Evolutionary conservation across 2,797 vertebrate species (phyloP).

Genomic region (Adelosebastes latens): DNA sequence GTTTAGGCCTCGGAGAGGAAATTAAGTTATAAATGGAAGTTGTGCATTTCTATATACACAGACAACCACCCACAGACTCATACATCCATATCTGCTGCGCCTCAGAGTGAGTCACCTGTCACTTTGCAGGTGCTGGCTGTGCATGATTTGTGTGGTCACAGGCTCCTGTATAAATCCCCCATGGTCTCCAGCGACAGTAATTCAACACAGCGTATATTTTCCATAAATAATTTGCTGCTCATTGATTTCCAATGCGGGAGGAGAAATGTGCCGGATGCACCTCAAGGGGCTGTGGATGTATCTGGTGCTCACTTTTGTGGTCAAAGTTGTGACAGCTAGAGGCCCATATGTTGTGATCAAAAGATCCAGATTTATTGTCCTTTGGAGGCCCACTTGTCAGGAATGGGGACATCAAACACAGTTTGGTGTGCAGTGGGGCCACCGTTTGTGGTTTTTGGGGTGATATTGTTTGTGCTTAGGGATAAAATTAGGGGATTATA

Average conservation of each 20-base stretch:
- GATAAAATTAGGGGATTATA: not conserved
- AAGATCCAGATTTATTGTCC: slow-evolving; percentile 76
- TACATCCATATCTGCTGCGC: slow-evolving; percentile 47
- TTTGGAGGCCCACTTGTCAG: slow-evolving; percentile 69
- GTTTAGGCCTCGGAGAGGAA: slow-evolving; percentile 51
- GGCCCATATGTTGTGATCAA: slow-evolving; percentile 84
- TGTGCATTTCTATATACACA: slow-evolving; percentile 53
- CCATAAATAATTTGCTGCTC: slow-evolving; percentile 87
- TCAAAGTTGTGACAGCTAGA: slow-evolving; percentile 85
- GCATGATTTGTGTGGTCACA: slow-evolving; percentile 81
- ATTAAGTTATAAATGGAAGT: slow-evolving; percentile 60
- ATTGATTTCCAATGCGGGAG: slow-evolving; percentile 86
- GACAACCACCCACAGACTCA: slow-evolving; percentile 38
- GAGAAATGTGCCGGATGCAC: slow-evolving; percentile 82
- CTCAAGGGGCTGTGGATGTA: slow-evolving; percentile 83
- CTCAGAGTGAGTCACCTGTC: slow-evolving; percentile 71
- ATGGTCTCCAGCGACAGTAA: slow-evolving; percentile 81
- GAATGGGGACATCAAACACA: slow-evolving; percentile 51
- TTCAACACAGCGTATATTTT: slow-evolving; percentile 86
- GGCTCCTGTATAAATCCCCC: slow-evolving; percentile 84
- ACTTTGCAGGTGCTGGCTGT: slow-evolving; percentile 71
- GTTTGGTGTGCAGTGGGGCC: slow-evolving; percentile 5
- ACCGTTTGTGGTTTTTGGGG: not conserved
- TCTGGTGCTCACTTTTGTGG: slow-evolving; percentile 85
- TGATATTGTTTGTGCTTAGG: not conserved